Conservation (phyloP, 1,140 invertebrate species). For the Diorhabda sublineata region DNA sequence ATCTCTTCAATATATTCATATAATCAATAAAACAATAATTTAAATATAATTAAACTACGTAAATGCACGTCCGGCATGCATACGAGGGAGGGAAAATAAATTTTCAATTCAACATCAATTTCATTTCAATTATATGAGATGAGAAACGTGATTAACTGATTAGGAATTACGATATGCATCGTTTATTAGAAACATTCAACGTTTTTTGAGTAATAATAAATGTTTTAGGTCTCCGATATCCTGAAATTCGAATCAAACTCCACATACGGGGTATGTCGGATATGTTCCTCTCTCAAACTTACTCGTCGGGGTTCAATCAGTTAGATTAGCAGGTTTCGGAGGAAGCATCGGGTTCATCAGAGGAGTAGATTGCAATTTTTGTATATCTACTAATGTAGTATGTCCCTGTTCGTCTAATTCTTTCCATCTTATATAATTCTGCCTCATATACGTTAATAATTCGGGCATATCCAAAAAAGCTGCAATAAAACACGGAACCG, state of each 20-base stretch:
- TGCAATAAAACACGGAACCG: conserved; percentile 49
- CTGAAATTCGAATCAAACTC: background rate
- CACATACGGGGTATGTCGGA: background rate
- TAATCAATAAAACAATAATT: conserved; percentile 16
- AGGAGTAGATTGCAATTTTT: conserved; percentile 48
- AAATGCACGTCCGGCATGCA: conserved; percentile 42
- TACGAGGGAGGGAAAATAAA: conserved; percentile 22
- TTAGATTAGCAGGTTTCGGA: conserved; percentile 31
- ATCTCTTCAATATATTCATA: too few relatives aligned
- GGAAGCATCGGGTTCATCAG: conserved; percentile 31
- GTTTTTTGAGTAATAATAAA: conserved; percentile 37
- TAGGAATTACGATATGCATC: conserved; percentile 31
- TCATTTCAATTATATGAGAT: conserved; percentile 12
- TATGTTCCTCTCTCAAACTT: conserved; percentile 22
- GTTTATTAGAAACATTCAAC: conserved; percentile 34
- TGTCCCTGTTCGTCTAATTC: conserved; percentile 71
- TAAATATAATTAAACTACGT: conserved; percentile 23
- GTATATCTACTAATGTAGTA: conserved; percentile 64
- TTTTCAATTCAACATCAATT: conserved; percentile 26
- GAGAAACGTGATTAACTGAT: conserved; percentile 27
- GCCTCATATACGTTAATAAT: conserved; percentile 74
- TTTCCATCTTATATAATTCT: conserved; percentile 90
- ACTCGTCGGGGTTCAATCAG: conserved; percentile 37
- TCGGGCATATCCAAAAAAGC: conserved; percentile 91
- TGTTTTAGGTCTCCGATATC: conserved; percentile 34